A percentile compares a stretch with the other conserved stretches of the same genome.
phyloP scores from a whole-genome alignment of 2,888 invertebrate species.

The Parnassius smintheus region DNA sequence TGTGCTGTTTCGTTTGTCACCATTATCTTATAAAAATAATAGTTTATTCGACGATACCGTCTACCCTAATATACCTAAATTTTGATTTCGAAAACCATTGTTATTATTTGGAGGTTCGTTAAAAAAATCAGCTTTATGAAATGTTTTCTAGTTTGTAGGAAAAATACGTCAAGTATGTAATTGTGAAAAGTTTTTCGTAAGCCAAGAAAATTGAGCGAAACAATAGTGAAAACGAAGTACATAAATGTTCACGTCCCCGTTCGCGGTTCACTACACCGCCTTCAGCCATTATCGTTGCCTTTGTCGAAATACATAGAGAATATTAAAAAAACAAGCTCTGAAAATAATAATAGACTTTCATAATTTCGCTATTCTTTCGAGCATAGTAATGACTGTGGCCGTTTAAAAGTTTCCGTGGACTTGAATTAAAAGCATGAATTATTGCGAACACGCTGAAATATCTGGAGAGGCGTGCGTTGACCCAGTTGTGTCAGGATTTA shows the following conservation, averaged over 20 bases:
- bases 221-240: slow-evolving; percentile 15
- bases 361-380: slow-evolving; percentile 21
- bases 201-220: slow-evolving; percentile 12
- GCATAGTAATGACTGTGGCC: slow-evolving; percentile 20
- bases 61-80: too few species aligned
- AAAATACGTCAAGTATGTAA: not conserved
- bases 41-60: too few species aligned
- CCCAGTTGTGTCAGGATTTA: slow-evolving; percentile 40
- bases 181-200: not conserved
- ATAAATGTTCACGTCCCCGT: slow-evolving; percentile 9
- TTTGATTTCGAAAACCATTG: too few species aligned
- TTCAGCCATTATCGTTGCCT: slow-evolving; percentile 18
- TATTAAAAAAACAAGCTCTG: slow-evolving; percentile 10
- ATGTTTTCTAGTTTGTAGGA: too few species aligned
- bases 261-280: slow-evolving; percentile 11
- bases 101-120: too few species aligned
- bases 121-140: too few species aligned
- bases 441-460: slow-evolving; percentile 25
- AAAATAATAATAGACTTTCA: slow-evolving; percentile 14
- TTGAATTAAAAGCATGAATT: slow-evolving; percentile 24
- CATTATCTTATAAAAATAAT: too few species aligned
- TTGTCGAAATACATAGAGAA: slow-evolving; percentile 21
- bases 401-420: slow-evolving; percentile 12
- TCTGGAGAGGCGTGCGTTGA: slow-evolving; percentile 37
- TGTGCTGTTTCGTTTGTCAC: too few species aligned